Evolutionary conservation across 2,888 invertebrate genomes (phyloP), one percentile per base, ranked within the genome.

Genomic region (Gastracanthus pulcherrimus): DNA sequence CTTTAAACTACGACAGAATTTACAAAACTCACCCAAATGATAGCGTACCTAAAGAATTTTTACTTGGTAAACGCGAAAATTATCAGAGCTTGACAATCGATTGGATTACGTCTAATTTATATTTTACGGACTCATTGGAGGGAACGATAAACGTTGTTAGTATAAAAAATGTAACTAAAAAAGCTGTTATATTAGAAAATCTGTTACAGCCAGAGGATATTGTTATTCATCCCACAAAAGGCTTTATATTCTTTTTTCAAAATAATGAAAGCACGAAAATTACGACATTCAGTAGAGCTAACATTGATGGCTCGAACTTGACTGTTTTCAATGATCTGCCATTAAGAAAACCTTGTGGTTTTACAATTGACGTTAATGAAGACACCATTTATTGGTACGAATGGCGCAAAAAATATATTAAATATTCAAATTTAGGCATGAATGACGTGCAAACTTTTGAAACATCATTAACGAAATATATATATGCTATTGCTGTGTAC

Each of bases 61-160:
- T 36, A 23, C 7, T 48, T 3, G 78, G 75, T 9, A 45, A 60
- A 48, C 3, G 31, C 2, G 75, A 78, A 11, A 58, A 62, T 62
- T 83, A 81, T 38, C 75, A 79, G 11, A 83, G 83, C 58, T 67
- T 81, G 11, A 36, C 78, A 9, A 16, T 81, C 3, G 81, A 83
- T 29, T 29, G 38, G 41, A 31, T 29, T 51, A 41, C 75, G 7
- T 5, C 2, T 6, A 66, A 51, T 23, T 13, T 81, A 29, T 83
- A 78, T 51, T 78, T 41, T 51, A 48, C 67, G 23, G 78, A 80
- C 13, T 29, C 72, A 19, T 16, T n/a, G 1, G 19, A 60, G 16
- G 75, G 67, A 41, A 51, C 78, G 3, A 55, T 83, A 19, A 81
- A 45, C 11, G 60, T 78, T 2, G 16, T 76, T 1, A 62, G 23